Evolutionary conservation across 2,888 invertebrate genomes (phyloP).

Genomic region (Brachynemurus nebulosus): DNA sequence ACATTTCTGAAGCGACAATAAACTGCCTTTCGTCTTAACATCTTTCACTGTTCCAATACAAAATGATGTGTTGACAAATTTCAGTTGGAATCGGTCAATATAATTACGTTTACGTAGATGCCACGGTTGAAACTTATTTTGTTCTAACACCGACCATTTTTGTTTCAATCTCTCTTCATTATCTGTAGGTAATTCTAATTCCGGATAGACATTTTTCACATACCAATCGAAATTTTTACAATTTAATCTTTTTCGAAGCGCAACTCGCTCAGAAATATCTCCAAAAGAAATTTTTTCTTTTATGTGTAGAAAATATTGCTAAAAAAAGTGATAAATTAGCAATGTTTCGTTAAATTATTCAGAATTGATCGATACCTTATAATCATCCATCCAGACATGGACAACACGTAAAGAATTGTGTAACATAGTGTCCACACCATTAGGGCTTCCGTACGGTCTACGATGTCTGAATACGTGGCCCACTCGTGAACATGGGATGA

Average conservation of each 20-base stretch:
- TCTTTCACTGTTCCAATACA: constrained; percentile 71
- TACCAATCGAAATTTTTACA: constrained; percentile 85
- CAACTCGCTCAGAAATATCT: constrained; percentile 60
- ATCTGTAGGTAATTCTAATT: constrained; percentile 52
- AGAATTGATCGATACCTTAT: constrained; percentile 41
- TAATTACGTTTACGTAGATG: constrained; percentile 67
- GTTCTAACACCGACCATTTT: constrained; percentile 46
- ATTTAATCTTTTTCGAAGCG: constrained; percentile 54
- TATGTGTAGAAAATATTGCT: too few species aligned
- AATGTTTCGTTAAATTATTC: neutral
- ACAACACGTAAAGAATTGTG: constrained; percentile 87
- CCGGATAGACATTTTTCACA: constrained; percentile 70
- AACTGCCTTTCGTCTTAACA: constrained; percentile 62
- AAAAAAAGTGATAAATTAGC: neutral
- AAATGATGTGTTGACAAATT: constrained; percentile 52
- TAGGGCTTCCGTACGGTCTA: constrained; percentile 78
- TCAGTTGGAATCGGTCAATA: constrained; percentile 55
- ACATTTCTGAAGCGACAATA: constrained; percentile 57
- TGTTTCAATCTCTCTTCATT: constrained; percentile 38
- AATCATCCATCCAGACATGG: constrained; percentile 95
- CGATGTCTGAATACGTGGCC: constrained; percentile 91
- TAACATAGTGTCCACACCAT: constrained; percentile 75
- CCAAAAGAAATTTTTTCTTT: too few species aligned
- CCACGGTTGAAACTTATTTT: constrained; percentile 65
- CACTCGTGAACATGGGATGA: constrained; percentile 89